phyloP scores from a whole-genome alignment of 1,140 invertebrate species.

The Pseudomyrmex sp. region DNA sequence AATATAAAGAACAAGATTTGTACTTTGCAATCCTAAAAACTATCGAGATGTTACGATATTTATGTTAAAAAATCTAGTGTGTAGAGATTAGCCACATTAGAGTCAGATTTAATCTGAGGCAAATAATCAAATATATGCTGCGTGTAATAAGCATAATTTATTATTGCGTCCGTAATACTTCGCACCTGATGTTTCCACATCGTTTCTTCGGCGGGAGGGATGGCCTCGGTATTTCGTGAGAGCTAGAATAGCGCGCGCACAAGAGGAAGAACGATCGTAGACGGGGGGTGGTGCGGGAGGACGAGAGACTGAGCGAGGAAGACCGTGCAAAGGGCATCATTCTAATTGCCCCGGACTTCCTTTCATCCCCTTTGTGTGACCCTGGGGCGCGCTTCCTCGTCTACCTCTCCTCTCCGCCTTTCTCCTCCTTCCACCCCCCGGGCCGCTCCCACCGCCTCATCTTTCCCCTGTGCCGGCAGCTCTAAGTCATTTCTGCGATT shows the following conservation, averaged over 20 bases:
- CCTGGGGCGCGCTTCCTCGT: conserved; percentile 80
- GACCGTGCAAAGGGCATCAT: conserved; percentile 85
- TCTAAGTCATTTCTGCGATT: conserved; percentile 86
- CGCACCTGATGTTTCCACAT: conserved; percentile 53
- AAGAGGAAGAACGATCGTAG: conserved; percentile 56
- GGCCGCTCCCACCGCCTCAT: conserved; percentile 44
- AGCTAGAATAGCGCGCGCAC: neutral
- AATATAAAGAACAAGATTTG: too few species aligned
- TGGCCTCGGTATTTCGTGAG: conserved; percentile 49
- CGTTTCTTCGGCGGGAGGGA: conserved; percentile 54
- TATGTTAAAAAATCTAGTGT: neutral
- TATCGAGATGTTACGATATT: neutral
- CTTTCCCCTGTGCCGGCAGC: conserved; percentile 72
- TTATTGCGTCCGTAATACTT: conserved; percentile 50
- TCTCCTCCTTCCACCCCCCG: conserved; percentile 50
- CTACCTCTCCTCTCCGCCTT: conserved; percentile 72
- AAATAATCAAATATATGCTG: neutral
- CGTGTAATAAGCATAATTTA: conserved; percentile 39
- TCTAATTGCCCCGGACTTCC: conserved; percentile 86
- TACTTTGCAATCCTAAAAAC: neutral
- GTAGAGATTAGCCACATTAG: neutral
- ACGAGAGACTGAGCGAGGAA: conserved; percentile 75
- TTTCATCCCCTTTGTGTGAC: conserved; percentile 84
- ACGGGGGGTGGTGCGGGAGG: conserved; percentile 45
- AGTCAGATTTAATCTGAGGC: neutral